Evolutionary conservation across 1,140 invertebrate genomes (phyloP).

Genomic region (Danaus melanippus): DNA sequence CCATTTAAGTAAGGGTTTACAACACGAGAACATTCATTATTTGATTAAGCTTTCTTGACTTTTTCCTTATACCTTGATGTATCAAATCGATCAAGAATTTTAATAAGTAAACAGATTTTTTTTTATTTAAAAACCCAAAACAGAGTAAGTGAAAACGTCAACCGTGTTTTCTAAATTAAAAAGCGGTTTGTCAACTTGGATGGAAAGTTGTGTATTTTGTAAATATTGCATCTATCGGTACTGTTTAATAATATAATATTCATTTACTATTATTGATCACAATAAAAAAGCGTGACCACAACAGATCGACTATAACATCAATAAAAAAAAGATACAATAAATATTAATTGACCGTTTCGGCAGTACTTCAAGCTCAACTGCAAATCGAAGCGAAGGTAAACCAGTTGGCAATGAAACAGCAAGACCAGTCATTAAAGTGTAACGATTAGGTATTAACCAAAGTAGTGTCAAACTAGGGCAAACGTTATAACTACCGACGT

Average conservation of each 20-base stretch:
- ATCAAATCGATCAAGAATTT: no score
- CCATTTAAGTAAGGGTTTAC: no score
- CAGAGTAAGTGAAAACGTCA: slow-evolving; percentile 16
- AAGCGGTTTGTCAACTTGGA: slow-evolving; percentile 11
- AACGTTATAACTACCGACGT: no score
- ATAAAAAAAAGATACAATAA: slow-evolving; percentile 11
- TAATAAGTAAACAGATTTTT: no score
- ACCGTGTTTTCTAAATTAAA: slow-evolving; percentile 11
- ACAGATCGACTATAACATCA: slow-evolving; percentile 1
- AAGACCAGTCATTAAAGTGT: background rate
- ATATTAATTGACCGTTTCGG: no score
- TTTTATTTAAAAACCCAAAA: slow-evolving; percentile 5
- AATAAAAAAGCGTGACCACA: background rate
- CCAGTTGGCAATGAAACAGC: slow-evolving; percentile 15
- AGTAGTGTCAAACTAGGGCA: no score
- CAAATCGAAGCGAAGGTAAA: slow-evolving; percentile 13
- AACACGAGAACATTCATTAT: no score
- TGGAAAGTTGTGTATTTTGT: slow-evolving; percentile 17
- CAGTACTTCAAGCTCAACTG: no score
- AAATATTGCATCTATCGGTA: background rate
- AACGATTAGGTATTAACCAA: no score
- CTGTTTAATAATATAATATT: background rate
- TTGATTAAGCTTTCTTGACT: no score
- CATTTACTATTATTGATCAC: no score
- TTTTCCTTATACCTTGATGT: no score